Conservation (phyloP, 1,140 invertebrate species). For the Macrobrachium rosenbergii region DNA sequence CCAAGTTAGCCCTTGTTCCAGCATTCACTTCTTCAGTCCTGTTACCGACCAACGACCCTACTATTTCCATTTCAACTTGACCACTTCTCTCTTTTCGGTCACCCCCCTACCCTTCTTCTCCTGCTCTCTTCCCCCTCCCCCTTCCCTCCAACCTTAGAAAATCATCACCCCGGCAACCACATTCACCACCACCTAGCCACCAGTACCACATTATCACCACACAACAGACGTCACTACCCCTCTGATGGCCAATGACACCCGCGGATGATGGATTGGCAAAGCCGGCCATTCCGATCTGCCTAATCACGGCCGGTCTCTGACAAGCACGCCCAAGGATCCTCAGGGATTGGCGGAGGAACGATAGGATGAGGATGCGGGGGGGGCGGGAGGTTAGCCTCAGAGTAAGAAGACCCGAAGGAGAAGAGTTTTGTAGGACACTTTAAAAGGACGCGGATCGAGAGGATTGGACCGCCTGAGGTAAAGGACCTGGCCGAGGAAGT, state of each 20-base stretch:
- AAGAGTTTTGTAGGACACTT: no score
- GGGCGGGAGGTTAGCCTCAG: neutral
- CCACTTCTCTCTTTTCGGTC: neutral
- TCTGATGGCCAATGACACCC: slow-evolving; percentile 48
- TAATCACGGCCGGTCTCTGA: slow-evolving; percentile 41
- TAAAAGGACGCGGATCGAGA: no score
- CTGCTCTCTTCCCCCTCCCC: neutral
- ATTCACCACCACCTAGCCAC: neutral
- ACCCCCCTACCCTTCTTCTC: neutral
- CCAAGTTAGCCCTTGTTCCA: no score
- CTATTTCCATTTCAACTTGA: neutral
- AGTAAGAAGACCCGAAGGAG: neutral
- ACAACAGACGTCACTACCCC: slow-evolving; percentile 47
- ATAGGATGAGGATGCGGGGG: neutral
- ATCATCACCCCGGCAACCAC: neutral
- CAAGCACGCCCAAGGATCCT: neutral
- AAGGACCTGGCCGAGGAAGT: no score
- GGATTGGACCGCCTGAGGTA: no score
- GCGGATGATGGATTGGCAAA: slow-evolving; percentile 42
- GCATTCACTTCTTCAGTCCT: neutral
- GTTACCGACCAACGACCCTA: neutral
- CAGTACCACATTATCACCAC: slow-evolving; percentile 47
- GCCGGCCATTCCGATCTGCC: slow-evolving; percentile 30
- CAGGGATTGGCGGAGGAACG: slow-evolving; percentile 1
- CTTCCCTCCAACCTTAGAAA: neutral